Conservation (phyloP, 1,140 invertebrate genomes). For the Anastrepha obliqua region DNA sequence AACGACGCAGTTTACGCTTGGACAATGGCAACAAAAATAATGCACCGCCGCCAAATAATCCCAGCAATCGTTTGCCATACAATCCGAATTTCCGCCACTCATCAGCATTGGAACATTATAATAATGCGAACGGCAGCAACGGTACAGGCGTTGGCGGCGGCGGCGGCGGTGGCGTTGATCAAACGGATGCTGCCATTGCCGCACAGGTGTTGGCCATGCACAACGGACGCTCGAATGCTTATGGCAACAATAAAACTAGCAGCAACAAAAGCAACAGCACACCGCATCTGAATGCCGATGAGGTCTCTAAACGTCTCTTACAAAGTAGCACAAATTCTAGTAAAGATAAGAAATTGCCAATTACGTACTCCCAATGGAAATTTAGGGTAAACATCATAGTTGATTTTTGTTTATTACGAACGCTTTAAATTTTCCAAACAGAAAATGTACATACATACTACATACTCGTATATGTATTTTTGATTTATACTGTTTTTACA, state of each 20-base stretch:
- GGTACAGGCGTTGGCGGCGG: constrained; percentile 37
- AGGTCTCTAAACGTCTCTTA: constrained; percentile 74
- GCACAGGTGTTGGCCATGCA: constrained; percentile 67
- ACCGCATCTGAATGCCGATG: constrained; percentile 64
- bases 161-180: constrained; percentile 55
- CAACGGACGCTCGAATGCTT: constrained; percentile 62
- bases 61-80: constrained; percentile 57
- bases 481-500: background rate
- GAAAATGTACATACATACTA: constrained; percentile 9
- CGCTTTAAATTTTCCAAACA: background rate
- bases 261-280: constrained; percentile 54
- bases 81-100: constrained; percentile 70
- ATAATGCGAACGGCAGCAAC: constrained; percentile 13
- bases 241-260: constrained; percentile 36
- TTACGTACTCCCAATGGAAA: constrained; percentile 75
- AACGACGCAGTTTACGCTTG: constrained; percentile 62
- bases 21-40: constrained; percentile 57
- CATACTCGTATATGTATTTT: constrained; percentile 14
- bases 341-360: constrained; percentile 75
- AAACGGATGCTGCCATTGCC: constrained; percentile 67
- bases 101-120: constrained; percentile 68
- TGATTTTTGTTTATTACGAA: constrained; percentile 36
- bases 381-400: constrained; percentile 68
- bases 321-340: constrained; percentile 72
- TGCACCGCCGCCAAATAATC: constrained; percentile 56